phyloP scores from a whole-genome alignment of 1,140 invertebrate species.

The Homarus americanus region DNA sequence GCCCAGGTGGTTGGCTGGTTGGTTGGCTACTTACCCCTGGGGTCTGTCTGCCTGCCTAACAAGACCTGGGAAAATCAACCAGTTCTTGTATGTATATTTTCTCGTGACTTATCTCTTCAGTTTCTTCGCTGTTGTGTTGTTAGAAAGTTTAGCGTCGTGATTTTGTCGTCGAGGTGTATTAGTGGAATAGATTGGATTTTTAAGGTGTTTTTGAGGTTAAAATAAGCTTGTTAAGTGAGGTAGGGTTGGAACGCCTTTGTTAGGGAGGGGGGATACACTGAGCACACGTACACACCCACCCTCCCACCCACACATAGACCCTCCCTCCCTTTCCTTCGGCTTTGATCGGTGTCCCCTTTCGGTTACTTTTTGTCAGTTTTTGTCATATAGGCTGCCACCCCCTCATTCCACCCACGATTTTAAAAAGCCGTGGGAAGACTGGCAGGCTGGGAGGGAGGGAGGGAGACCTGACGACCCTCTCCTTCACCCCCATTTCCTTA shows the following conservation, averaged over 20 bases:
- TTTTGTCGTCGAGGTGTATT: not conserved
- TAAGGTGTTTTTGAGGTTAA: not conserved
- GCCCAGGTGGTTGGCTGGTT: constrained; percentile 6
- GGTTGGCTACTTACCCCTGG: not conserved
- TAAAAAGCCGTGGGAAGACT: constrained; percentile 33
- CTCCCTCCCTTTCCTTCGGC: not conserved
- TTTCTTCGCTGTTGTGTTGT: too few relatives aligned
- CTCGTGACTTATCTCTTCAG: not conserved
- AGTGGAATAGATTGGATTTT: not conserved
- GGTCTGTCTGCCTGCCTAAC: not conserved
- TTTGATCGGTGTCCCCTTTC: constrained; percentile 55
- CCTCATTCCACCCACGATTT: constrained; percentile 39
- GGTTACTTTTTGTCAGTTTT: constrained; percentile 56
- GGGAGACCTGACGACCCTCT: not conserved
- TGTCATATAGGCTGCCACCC: constrained; percentile 47
- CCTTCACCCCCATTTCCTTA: not conserved
- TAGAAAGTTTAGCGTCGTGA: too few relatives aligned
- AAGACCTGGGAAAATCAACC: not conserved
- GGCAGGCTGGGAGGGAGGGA: not conserved
- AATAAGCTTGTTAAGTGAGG: not conserved
- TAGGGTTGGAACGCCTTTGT: not conserved
- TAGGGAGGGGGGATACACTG: not conserved
- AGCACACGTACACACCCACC: too few relatives aligned
- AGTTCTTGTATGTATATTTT: not conserved
- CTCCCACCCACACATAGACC: not conserved